phyloP scores from a whole-genome alignment of 2,113 vertebrate genomes.

The Ceyx margarethae region DNA sequence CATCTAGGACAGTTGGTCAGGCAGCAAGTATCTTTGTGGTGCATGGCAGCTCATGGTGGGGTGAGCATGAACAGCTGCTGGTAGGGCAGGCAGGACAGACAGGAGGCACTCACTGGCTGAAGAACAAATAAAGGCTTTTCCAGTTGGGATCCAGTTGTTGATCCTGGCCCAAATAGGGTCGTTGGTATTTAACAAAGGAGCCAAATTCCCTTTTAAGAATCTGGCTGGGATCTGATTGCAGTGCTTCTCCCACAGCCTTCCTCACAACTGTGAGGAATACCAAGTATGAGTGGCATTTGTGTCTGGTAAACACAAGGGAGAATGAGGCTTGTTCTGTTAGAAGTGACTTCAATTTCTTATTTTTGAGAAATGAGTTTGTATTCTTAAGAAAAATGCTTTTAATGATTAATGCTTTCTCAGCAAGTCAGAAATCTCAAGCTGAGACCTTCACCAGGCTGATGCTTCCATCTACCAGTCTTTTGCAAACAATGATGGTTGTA shows the following conservation, averaged over 20 bases:
- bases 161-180: constrained; percentile 57
- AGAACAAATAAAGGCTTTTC: not conserved
- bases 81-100: not conserved
- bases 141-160: constrained; percentile 49
- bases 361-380: not conserved
- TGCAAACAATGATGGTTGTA: not conserved
- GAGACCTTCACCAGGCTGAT: not conserved
- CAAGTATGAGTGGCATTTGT: constrained; percentile 62
- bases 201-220: constrained; percentile 56
- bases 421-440: not conserved
- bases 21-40: not conserved
- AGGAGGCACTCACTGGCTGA: not conserved
- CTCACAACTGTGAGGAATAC: constrained; percentile 57
- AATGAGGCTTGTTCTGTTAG: constrained; percentile 47
- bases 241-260: constrained; percentile 54
- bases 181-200: constrained; percentile 53
- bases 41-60: fast-evolving
- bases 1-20: not conserved
- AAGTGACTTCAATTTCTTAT: not conserved
- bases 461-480: not conserved
- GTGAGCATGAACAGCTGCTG: not conserved
- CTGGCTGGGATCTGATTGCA: constrained; percentile 36
- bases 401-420: not conserved
- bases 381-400: not conserved
- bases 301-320: constrained; percentile 54